phyloP scores from a whole-genome alignment of 1,140 invertebrate species.

The Brachionus calyciflorus region DNA sequence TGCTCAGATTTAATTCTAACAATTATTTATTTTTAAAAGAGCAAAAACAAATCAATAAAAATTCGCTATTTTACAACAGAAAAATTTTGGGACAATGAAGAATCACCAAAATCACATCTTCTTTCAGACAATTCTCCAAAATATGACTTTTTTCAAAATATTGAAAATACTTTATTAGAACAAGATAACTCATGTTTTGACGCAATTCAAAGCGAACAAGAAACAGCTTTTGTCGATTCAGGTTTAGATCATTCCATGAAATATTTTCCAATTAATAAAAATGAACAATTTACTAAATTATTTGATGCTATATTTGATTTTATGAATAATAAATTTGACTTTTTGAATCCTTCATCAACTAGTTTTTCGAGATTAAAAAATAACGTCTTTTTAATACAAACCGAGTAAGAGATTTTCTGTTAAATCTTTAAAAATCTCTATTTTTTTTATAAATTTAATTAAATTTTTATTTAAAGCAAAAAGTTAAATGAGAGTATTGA shows the following conservation, averaged over 20 bases:
- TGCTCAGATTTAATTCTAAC: not conserved
- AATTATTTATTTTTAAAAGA: not conserved
- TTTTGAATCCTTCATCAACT: constrained; percentile 13
- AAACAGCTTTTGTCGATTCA: not conserved
- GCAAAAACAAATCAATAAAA: constrained; percentile 16
- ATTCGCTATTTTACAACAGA: constrained; percentile 10
- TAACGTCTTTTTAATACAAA: not conserved
- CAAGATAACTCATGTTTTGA: not conserved
- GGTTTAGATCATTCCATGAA: not conserved
- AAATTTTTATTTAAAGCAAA: not conserved
- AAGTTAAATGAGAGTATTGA: constrained; percentile 18
- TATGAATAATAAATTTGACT: constrained; percentile 5
- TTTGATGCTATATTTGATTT: not conserved
- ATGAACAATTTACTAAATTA: not conserved
- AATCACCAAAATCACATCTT: not conserved
- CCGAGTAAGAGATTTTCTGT: not conserved
- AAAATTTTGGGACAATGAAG: not conserved
- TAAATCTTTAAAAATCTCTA: not conserved
- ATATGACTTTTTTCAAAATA: not conserved
- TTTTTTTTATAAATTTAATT: not conserved
- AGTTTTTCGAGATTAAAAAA: constrained; percentile 11
- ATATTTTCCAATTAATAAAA: not conserved
- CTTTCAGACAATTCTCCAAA: not conserved
- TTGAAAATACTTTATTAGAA: not conserved
- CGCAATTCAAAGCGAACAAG: not conserved